These are phyloP conservation scores for Diaperis boleti DNA, from an alignment of 2,888 invertebrate genomes.

Conservation along the genomic window DNA sequence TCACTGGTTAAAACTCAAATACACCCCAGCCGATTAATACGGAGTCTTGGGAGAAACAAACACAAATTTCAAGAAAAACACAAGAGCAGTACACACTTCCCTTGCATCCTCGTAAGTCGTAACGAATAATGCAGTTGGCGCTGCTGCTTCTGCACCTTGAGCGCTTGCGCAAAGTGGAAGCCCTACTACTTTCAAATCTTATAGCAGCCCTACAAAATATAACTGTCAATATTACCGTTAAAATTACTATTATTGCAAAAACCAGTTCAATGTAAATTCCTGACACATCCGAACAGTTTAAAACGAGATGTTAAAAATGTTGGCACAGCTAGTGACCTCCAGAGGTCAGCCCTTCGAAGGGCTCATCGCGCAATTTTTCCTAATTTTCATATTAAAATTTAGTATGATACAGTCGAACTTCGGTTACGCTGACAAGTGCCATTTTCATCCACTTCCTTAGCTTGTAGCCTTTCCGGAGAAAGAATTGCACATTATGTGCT, in stretches of 20 bases:
- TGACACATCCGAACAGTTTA: background rate
- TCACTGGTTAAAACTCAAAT: constrained; percentile 14
- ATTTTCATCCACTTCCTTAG: too few species aligned
- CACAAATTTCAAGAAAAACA: constrained; percentile 37
- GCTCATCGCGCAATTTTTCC: too few species aligned
- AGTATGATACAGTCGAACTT: too few species aligned
- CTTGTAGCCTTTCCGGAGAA: too few species aligned
- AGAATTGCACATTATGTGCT: too few species aligned
- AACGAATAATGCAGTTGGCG: constrained; percentile 29
- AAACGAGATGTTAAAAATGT: background rate
- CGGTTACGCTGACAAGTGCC: too few species aligned
- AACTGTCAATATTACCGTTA: background rate
- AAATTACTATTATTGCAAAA: background rate
- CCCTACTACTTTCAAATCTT: constrained; percentile 13
- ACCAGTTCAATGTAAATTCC: background rate
- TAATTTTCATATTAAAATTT: too few species aligned
- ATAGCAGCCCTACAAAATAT: background rate
- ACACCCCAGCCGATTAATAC: constrained; percentile 2
- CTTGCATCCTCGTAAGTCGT: constrained; percentile 32
- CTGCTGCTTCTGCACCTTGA: background rate
- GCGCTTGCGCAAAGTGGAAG: constrained; percentile 2
- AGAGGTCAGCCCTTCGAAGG: background rate
- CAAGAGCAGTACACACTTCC: constrained; percentile 27
- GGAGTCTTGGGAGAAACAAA: constrained; percentile 22
- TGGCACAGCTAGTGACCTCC: background rate